These are phyloP conservation scores for Chironomus tepperi DNA, from an alignment of 1,140 invertebrate species.

Conservation along the genomic window DNA sequence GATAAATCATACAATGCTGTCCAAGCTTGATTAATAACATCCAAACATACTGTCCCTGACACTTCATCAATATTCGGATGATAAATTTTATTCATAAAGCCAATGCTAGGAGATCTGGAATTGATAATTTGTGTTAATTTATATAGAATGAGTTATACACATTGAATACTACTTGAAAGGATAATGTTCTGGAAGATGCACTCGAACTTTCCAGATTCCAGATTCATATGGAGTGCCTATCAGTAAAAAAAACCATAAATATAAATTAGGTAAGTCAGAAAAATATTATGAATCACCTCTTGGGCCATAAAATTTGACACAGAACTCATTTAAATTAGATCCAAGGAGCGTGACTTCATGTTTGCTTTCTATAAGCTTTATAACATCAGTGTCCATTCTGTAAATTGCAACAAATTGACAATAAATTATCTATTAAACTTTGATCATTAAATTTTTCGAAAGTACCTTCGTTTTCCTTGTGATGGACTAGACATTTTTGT, in stretches of 20 bases:
- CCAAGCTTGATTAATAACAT: constrained; percentile 57
- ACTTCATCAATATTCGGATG: constrained; percentile 72
- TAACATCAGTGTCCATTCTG: constrained; percentile 17
- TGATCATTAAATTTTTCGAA: not conserved
- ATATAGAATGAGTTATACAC: too few relatives aligned
- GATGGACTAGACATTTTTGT: constrained; percentile 5
- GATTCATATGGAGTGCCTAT: constrained; percentile 59
- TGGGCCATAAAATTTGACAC: constrained; percentile 65
- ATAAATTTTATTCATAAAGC: constrained; percentile 67
- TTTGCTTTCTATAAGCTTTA: not conserved
- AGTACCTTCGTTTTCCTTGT: not conserved
- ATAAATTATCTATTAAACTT: too few relatives aligned
- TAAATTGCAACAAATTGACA: not conserved
- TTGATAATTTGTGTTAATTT: constrained; percentile 42
- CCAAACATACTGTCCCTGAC: constrained; percentile 64
- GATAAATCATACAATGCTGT: constrained; percentile 48
- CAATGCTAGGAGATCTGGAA: constrained; percentile 42
- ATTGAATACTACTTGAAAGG: constrained; percentile 70
- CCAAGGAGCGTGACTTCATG: constrained; percentile 13
- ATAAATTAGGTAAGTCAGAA: not conserved
- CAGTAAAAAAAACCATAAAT: not conserved
- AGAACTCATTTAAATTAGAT: constrained; percentile 53
- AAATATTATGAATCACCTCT: constrained; percentile 31
- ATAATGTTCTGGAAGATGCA: constrained; percentile 65
- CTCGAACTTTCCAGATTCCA: constrained; percentile 64